These are phyloP conservation scores for Alviniconcha strummeri DNA, from an alignment of 2,888 invertebrate genomes.

Conservation along the genomic window DNA sequence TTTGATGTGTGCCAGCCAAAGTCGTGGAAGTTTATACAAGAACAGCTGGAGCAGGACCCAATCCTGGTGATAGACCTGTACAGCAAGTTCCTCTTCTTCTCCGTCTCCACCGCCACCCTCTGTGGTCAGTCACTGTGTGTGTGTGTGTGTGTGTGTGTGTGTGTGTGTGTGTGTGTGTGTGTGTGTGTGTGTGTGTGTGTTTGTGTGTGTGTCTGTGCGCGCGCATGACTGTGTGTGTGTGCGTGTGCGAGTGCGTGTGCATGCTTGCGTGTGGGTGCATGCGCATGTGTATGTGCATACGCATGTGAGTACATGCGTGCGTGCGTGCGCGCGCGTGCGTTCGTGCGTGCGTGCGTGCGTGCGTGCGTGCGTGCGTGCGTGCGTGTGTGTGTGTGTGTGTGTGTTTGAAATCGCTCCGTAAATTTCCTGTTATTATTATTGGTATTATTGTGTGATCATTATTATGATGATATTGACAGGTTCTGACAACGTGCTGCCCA, in stretches of 20 bases:
- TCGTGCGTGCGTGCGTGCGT: neutral
- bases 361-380: neutral
- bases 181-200: neutral
- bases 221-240: neutral
- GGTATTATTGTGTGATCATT: no score
- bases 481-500: conserved; percentile 53
- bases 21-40: conserved; percentile 60
- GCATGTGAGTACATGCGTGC: neutral
- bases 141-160: conserved; percentile 14
- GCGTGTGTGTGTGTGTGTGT: neutral
- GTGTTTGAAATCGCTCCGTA: no score
- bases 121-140: conserved; percentile 52
- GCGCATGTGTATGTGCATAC: neutral
- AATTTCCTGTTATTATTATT: no score
- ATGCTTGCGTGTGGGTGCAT: neutral
- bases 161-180: neutral
- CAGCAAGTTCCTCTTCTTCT: conserved; percentile 59
- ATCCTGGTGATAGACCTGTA: conserved; percentile 52
- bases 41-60: conserved; percentile 47
- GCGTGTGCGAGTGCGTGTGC: neutral
- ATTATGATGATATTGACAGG: conserved; percentile 42
- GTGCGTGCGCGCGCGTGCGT: neutral
- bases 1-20: conserved; percentile 42
- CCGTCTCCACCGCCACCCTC: conserved; percentile 63
- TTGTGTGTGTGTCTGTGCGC: neutral